Conservation (phyloP, 2,113 vertebrate genomes). For the Procavia capensis region DNA sequence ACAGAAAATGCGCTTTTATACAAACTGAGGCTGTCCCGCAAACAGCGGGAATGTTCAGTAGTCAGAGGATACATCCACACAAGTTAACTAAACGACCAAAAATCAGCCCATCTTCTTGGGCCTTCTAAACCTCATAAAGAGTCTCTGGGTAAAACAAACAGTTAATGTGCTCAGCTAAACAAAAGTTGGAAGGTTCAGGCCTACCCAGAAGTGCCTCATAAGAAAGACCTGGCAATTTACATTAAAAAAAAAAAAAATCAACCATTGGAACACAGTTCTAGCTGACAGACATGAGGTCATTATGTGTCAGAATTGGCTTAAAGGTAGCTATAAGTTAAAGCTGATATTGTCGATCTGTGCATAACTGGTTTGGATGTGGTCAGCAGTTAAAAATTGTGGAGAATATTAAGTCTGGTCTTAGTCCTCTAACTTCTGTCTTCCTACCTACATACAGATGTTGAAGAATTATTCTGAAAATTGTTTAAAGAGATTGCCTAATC, state of each 20-base stretch:
- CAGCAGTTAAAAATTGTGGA: background rate
- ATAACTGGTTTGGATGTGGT: background rate
- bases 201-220: no score
- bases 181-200: no score
- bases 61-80: background rate
- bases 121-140: background rate
- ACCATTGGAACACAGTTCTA: no score
- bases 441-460: background rate
- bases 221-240: no score
- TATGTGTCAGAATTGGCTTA: no score
- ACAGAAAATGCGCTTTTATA: background rate
- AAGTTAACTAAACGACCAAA: background rate
- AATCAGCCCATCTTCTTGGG: background rate
- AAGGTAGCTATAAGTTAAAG: no score
- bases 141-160: no score
- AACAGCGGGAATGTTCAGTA: background rate
- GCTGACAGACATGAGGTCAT: no score
- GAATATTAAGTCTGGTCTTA: background rate
- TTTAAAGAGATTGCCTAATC: background rate
- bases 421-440: rapidly evolving
- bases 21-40: background rate
- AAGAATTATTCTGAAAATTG: conserved; percentile 3
- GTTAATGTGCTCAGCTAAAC: no score
- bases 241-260: no score
- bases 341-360: background rate